Base-by-base conservation (phyloP, 2,113 vertebrate species). In the Columba livia region DNA sequence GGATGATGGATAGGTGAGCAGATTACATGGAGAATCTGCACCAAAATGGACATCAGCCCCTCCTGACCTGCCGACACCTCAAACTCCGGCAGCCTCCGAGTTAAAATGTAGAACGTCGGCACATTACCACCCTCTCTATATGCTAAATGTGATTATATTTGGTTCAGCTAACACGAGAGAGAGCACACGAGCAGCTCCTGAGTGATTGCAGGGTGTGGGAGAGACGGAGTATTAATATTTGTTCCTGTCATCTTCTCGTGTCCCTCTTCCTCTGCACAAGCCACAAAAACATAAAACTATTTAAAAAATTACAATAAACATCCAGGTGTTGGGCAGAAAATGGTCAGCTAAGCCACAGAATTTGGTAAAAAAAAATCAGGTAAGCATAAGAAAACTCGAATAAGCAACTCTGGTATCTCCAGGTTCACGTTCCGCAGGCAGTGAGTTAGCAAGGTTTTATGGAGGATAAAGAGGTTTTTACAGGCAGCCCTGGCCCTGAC, bases 131-230 rank as follows among this genome's bases (percentile, higher is more conserved):
- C 79, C 65, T 93, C 85, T 91, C 71, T 73, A 6, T 53, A 77
- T 53, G 85, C 85, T 93, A 91, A 94, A 77, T 28, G 50, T 15
- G 44, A 91, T 93, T 93, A 82, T 65, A 79, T 88, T 89, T 82
- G 88, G 82, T 90, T 96, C 92, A 90, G 62, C 75, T 88, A 60
- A 85, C 88, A 88, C 0, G 3, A 79, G 66, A 82, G 69, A 83
- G 71, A 85, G 83, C 93, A 86, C 6, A 1, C 11, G 1, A 96
- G 78, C 13, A 0, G 82, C 56, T 94, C 71, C 85, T 53, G 71
- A 94, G 82, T 40, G 82, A 94, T 38, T 40, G 88, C 90, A 93
- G 81, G 88, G 85, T 85, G 90, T 77, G 82, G 85, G 90, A 88
- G 92, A 97, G n/a, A 88, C 3, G 1, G 61, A 64, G 71, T 44